A percentile compares a stretch with the other conserved stretches of the same genome.
Conservation (phyloP, 2,113 vertebrate genomes). For the Ophiodon elongatus region DNA sequence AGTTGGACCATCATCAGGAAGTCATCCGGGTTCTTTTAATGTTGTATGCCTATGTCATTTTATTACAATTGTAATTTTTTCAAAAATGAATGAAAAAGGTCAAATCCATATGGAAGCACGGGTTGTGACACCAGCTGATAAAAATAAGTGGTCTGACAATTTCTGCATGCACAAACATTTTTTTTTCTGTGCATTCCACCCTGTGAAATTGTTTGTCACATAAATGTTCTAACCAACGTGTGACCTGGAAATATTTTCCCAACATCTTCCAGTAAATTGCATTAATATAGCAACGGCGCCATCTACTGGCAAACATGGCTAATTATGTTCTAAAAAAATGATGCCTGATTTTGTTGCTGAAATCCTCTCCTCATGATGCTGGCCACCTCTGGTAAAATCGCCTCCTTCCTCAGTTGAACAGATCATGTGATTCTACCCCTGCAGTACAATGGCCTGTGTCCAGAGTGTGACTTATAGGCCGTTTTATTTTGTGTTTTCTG, state of each 20-base stretch:
- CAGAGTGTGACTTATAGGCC: too few relatives aligned
- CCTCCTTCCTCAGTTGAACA: too few relatives aligned
- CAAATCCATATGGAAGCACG: background rate
- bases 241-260: background rate
- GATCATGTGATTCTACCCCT: too few relatives aligned
- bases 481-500: background rate
- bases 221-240: background rate
- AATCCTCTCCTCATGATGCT: too few relatives aligned
- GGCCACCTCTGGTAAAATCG: too few relatives aligned
- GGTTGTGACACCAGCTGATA: background rate
- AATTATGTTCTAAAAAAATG: too few relatives aligned
- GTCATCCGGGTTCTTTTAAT: background rate
- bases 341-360: too few relatives aligned
- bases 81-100: background rate
- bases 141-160: background rate
- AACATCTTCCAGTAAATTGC: fast-evolving
- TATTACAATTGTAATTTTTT: too few relatives aligned
- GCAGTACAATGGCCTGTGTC: too few relatives aligned
- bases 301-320: conserved; percentile 46
- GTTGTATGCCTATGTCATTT: background rate
- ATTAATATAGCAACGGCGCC: conserved; percentile 43
- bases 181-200: background rate
- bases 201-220: background rate
- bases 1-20: too few relatives aligned
- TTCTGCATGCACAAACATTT: background rate